Base-by-base conservation (phyloP, 2,113 vertebrate genomes). In the Xenotilapia longispinis region DNA sequence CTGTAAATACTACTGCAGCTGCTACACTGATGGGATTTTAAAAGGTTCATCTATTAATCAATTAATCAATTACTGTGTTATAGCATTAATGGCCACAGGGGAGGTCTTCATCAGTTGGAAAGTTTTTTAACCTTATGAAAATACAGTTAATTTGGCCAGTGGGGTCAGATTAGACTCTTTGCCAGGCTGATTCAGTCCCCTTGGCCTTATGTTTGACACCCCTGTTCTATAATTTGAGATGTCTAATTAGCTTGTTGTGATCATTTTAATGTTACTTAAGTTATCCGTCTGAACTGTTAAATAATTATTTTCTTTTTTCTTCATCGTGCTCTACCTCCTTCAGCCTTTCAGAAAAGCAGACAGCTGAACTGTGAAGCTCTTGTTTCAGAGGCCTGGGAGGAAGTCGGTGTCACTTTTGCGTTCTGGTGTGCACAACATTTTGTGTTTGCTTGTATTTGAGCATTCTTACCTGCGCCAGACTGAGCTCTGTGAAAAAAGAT, bases 401-500 rank as follows among this genome's bases (percentile, higher is more conserved):
- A 45, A 55, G 14, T 49, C 2, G 0, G 4, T 42, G 57, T 58
- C n/a, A 4, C 49, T 53, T 47, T 49, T 49, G 70, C 3, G 0
- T 49, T 49, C 6, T 78, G 1, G 9, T 58, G 40, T 53, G 31
- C 15, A 6, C 7, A 23, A 6, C 54, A 58, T 65, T 19, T 53
- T 65, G 21, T 9, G 7, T 80, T 33, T 38, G 6, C 53, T 31
- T 68, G 14, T 23, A 17, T 40, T 5, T 17, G 19, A 31, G 26
- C 3, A 51, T 31, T 40, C 84, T 26, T 87, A 97, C 96, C 96
- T 97, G 93, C 5, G 96, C 96, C 90, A 96, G 89, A 28, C 88
- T 95, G 84, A 97, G 95, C 79, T 97, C 95, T 4, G 92, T 93
- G 92, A 96, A 97, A 88, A 97, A 97, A 3, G 96, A 96, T 0